Evolutionary conservation across 2,113 vertebrate genomes (phyloP).

Genomic region (Calonectris borealis): DNA sequence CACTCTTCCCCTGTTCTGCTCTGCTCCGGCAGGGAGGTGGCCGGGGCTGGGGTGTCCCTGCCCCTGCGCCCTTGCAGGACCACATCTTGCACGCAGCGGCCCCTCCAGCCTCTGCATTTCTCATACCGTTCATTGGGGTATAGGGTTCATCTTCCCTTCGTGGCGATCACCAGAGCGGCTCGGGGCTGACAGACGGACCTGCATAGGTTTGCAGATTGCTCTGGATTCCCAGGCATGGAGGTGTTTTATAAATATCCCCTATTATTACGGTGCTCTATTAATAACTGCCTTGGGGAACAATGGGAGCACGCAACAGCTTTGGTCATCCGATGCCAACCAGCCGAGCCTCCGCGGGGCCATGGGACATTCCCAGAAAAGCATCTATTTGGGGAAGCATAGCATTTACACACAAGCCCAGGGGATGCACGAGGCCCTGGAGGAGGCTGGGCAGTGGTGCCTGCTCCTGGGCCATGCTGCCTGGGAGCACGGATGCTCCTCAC

Average conservation of each 20-base stretch:
- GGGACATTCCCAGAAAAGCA: slow-evolving; percentile 60
- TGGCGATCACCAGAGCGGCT: background rate
- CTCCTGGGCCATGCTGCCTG: background rate
- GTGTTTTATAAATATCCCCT: slow-evolving; percentile 58
- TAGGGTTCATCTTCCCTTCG: background rate
- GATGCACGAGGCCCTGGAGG: background rate
- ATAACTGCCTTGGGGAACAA: slow-evolving; percentile 62
- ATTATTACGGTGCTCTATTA: slow-evolving; percentile 51
- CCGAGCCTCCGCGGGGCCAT: background rate
- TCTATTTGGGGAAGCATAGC: slow-evolving; percentile 62
- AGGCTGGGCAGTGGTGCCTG: background rate
- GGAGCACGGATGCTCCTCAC: background rate
- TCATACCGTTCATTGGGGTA: background rate
- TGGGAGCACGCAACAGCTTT: slow-evolving; percentile 25
- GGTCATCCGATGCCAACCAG: slow-evolving; percentile 54
- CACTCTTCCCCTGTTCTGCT: background rate
- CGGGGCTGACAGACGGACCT: background rate
- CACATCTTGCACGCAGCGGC: background rate
- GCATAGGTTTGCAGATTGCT: slow-evolving; percentile 17
- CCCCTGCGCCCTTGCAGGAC: background rate
- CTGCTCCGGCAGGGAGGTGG: background rate
- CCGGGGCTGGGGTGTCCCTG: background rate
- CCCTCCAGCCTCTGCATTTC: background rate
- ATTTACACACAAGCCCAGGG: background rate
- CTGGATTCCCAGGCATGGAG: slow-evolving; percentile 7